phyloP scores from a whole-genome alignment of 2,888 invertebrate genomes.

The Agrochola macilenta region DNA sequence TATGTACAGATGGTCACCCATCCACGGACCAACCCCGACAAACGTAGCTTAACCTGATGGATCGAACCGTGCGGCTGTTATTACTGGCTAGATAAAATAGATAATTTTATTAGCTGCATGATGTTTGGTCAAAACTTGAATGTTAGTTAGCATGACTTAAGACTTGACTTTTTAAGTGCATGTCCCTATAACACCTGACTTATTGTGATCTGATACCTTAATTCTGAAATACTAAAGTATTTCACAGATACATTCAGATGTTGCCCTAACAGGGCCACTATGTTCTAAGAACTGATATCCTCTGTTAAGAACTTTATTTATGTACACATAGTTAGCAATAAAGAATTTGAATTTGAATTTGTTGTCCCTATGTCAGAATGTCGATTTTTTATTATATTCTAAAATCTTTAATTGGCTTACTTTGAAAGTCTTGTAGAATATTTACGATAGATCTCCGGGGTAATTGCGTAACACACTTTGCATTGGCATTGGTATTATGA shows the following conservation, averaged over 20 bases:
- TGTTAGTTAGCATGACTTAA: neutral
- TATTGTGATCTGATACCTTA: neutral
- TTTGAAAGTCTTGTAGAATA: neutral
- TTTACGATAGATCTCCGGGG: neutral
- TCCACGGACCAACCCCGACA: too few species aligned
- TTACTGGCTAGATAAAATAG: neutral
- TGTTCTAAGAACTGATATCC: too few species aligned
- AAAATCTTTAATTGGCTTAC: neutral
- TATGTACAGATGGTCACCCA: too few species aligned
- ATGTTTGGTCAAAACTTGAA: neutral
- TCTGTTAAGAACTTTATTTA: too few species aligned
- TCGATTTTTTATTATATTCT: neutral
- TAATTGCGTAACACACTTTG: too few species aligned
- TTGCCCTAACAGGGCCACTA: too few species aligned
- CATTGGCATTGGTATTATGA: too few species aligned
- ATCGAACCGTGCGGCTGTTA: too few species aligned
- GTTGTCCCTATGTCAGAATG: neutral
- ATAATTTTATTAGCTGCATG: neutral
- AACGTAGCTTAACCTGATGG: too few species aligned
- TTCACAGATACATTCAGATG: neutral
- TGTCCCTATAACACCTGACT: neutral
- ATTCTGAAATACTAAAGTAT: neutral
- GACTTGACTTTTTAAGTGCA: too few species aligned
- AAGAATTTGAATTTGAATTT: too few species aligned
- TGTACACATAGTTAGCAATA: too few species aligned